These are phyloP conservation scores for Mus pahari DNA, from an alignment of 2,113 vertebrate species.

Conservation along the genomic window DNA sequence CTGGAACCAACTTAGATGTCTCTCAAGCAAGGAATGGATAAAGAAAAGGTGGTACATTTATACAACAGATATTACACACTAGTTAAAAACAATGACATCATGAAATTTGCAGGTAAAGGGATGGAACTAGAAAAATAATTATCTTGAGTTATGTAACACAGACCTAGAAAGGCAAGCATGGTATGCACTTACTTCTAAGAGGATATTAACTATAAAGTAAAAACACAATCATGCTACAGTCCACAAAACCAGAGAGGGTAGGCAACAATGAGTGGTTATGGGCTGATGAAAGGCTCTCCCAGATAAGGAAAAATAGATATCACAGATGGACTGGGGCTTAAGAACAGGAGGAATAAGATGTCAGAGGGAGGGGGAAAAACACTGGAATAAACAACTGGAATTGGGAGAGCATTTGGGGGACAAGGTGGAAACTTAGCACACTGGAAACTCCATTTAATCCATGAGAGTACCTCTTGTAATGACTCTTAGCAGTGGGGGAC, in stretches of 20 bases:
- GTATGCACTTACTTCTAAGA: not conserved
- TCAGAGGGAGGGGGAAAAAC: not conserved
- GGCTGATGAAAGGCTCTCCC: not conserved
- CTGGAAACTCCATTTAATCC: not conserved
- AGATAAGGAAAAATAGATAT: not conserved
- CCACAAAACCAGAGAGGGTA: not conserved
- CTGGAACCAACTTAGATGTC: not conserved
- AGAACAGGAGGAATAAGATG: not conserved
- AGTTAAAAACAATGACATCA: not conserved
- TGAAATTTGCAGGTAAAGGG: not conserved
- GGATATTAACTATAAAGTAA: not conserved
- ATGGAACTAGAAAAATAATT: not conserved
- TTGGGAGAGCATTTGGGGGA: not conserved
- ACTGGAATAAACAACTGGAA: not conserved
- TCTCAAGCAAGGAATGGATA: not conserved
- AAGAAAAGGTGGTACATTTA: not conserved
- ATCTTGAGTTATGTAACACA: not conserved
- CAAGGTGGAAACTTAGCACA: not conserved
- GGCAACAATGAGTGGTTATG: not conserved
- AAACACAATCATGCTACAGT: not conserved
- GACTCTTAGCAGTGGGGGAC: not conserved
- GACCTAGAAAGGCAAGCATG: not conserved
- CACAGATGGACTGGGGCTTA: not conserved
- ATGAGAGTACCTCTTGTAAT: not conserved
- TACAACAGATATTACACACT: not conserved